Conservation (phyloP, 1,140 invertebrate species). For the Linepithema humile region DNA sequence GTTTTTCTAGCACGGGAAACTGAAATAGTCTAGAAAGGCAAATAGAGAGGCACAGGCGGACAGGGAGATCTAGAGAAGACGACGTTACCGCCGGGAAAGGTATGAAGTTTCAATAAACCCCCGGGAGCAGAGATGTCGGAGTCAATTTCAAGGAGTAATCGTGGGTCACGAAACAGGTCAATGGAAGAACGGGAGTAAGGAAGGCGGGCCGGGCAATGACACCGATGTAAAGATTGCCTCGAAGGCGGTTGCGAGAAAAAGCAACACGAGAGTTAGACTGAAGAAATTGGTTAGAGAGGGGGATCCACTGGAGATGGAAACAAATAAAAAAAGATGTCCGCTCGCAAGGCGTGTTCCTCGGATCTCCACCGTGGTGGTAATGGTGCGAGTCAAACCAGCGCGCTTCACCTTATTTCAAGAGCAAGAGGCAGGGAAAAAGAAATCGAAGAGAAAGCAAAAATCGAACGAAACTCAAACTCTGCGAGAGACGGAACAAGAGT, state of each 20-base stretch:
- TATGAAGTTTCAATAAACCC: conserved; percentile 68
- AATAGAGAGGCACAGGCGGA: conserved; percentile 35
- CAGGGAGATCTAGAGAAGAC: conserved; percentile 42
- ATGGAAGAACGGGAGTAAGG: conserved; percentile 45
- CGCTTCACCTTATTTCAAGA: conserved; percentile 13
- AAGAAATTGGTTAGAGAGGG: conserved; percentile 32
- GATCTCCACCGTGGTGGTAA: conserved; percentile 42
- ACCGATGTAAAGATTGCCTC: conserved; percentile 65
- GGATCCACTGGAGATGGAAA: conserved; percentile 32
- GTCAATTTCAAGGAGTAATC: conserved; percentile 69
- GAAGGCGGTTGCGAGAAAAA: conserved; percentile 50
- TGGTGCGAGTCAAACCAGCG: conserved; percentile 54
- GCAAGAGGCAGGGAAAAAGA: background rate
- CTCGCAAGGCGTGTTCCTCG: conserved; percentile 14
- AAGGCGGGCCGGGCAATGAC: conserved; percentile 42
- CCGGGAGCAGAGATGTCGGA: conserved; percentile 61
- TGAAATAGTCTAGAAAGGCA: conserved; percentile 1
- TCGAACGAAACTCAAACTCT: conserved; percentile 38
- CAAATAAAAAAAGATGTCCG: conserved; percentile 64
- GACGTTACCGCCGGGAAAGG: conserved; percentile 33
- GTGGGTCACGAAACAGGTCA: conserved; percentile 57
- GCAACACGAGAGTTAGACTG: conserved; percentile 6
- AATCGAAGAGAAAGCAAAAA: conserved; percentile 41
- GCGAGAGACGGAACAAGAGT: conserved; percentile 52
- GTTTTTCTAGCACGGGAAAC: background rate